phyloP scores from a whole-genome alignment of 2,888 invertebrate genomes.

The Amphipyra tragopoginis region DNA sequence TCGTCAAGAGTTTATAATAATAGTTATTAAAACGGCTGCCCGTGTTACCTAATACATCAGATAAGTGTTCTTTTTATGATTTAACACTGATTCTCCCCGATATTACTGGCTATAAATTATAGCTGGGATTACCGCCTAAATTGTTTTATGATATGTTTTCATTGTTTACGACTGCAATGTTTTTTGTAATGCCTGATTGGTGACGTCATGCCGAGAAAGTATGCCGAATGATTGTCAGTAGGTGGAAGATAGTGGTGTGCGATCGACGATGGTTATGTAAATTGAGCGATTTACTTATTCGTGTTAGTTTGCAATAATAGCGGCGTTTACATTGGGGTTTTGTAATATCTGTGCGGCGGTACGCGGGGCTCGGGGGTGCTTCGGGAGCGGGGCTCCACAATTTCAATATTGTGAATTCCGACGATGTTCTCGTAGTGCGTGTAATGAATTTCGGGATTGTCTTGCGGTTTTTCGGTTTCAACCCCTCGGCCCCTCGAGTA shows the following conservation, averaged over 20 bases:
- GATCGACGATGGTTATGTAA: slow-evolving; percentile 56
- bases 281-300: slow-evolving; percentile 78
- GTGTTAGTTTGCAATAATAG: slow-evolving; percentile 78
- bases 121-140: slow-evolving; percentile 79
- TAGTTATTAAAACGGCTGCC: slow-evolving; percentile 86
- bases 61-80: slow-evolving; percentile 87
- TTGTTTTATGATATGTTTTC: slow-evolving; percentile 87
- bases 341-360: slow-evolving; percentile 69
- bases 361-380: slow-evolving; percentile 47
- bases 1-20: slow-evolving; percentile 86
- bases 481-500: slow-evolving; percentile 74
- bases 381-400: slow-evolving; percentile 65
- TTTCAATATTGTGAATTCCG: slow-evolving; percentile 90
- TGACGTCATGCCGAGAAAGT: slow-evolving; percentile 52
- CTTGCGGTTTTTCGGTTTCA: slow-evolving; percentile 86
- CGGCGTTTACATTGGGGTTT: slow-evolving; percentile 69
- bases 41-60: slow-evolving; percentile 84
- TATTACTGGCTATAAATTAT: slow-evolving; percentile 85
- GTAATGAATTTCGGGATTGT: slow-evolving; percentile 89
- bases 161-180: slow-evolving; percentile 67
- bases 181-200: slow-evolving; percentile 54
- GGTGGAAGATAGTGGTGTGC: slow-evolving; percentile 25
- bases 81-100: slow-evolving; percentile 84
- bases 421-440: slow-evolving; percentile 82
- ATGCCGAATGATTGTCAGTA: slow-evolving; percentile 19